Conservation (phyloP, 2,113 vertebrate species). For the Glaucidium brasilianum region DNA sequence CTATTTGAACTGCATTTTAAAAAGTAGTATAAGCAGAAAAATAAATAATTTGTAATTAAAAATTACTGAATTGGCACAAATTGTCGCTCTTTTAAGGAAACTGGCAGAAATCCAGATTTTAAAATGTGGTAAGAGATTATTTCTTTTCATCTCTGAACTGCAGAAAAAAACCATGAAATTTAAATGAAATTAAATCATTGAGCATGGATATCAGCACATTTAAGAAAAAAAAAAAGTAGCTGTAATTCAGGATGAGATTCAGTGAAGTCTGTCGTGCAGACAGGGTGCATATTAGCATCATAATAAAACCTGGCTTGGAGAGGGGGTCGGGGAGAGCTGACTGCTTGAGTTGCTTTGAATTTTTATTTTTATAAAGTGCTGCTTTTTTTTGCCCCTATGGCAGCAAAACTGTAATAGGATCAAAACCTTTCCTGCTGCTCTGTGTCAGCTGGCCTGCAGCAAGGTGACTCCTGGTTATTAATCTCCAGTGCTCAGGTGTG, state of each 20-base stretch:
- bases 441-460: not conserved
- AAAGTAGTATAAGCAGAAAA: not conserved
- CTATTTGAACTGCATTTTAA: not conserved
- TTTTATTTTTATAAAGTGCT: not conserved
- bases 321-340: not conserved
- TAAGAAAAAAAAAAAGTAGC: not conserved
- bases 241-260: not conserved
- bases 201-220: not conserved
- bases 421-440: not conserved
- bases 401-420: not conserved
- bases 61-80: not conserved
- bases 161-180: accelerated
- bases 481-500: not conserved
- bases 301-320: not conserved
- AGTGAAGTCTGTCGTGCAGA: not conserved
- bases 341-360: not conserved
- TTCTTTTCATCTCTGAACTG: not conserved
- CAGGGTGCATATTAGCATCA: not conserved
- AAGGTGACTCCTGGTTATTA: not conserved
- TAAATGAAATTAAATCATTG: not conserved
- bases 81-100: not conserved
- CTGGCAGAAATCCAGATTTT: conserved; percentile 15
- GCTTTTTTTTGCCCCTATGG: not conserved
- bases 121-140: not conserved
- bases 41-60: conserved; percentile 19